Evolutionary conservation across 2,888 invertebrate species (phyloP).

Genomic region (Drosophila nr. fundita): DNA sequence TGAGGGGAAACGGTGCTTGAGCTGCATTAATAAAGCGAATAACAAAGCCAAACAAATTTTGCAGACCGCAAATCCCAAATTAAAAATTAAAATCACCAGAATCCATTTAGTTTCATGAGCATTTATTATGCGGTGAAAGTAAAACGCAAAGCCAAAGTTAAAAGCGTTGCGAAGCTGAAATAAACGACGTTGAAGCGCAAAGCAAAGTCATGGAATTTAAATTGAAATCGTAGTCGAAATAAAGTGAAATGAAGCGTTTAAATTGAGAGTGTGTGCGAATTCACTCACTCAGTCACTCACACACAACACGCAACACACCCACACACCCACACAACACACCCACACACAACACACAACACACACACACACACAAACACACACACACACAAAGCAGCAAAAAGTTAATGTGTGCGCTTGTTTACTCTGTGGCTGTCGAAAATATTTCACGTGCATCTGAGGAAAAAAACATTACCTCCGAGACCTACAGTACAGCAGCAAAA

Average conservation of each 20-base stretch:
- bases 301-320: constrained; percentile 9
- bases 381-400: constrained; percentile 53
- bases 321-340: constrained; percentile 5
- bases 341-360: constrained; percentile 3
- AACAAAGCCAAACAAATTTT: constrained; percentile 16
- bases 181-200: constrained; percentile 54
- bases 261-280: constrained; percentile 56
- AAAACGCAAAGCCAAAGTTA: constrained; percentile 14
- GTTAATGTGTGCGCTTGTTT: constrained; percentile 77
- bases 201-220: constrained; percentile 73
- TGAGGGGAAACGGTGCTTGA: constrained; percentile 19
- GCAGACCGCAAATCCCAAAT: constrained; percentile 57
- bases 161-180: constrained; percentile 52
- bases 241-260: constrained; percentile 81
- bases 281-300: constrained; percentile 4
- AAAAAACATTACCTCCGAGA: constrained; percentile 71
- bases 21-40: constrained; percentile 20
- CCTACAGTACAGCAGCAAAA: constrained; percentile 8
- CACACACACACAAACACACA: constrained; percentile 6
- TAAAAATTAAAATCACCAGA: constrained; percentile 75
- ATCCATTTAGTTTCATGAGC: constrained; percentile 63
- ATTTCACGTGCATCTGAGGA: constrained; percentile 74
- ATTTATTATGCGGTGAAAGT: constrained; percentile 29
- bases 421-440: constrained; percentile 76
- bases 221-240: constrained; percentile 81